Conservation (phyloP, 2,888 invertebrate species). For the Exocentrus adspersus region DNA sequence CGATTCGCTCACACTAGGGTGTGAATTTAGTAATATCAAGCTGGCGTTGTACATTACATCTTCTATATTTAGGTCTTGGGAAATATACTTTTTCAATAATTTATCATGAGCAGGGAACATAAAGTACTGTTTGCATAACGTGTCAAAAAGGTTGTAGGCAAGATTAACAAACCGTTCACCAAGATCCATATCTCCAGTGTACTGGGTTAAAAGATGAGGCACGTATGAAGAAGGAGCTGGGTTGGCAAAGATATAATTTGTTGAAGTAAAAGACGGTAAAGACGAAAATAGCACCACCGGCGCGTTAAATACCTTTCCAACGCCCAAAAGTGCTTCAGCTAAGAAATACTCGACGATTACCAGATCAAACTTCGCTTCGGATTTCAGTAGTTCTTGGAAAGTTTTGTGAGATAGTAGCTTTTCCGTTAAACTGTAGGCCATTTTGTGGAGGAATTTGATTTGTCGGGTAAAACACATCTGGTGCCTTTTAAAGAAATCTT, state of each 20-base stretch:
- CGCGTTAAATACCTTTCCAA: slow-evolving; percentile 53
- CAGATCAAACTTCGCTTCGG: slow-evolving; percentile 57
- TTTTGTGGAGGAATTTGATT: slow-evolving; percentile 11
- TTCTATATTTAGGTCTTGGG: slow-evolving; percentile 41
- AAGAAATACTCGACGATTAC: slow-evolving; percentile 63
- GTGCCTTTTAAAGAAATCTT: slow-evolving; percentile 13
- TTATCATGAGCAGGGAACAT: slow-evolving; percentile 43
- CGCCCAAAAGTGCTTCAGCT: slow-evolving; percentile 62
- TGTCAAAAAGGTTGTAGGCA: slow-evolving; percentile 54
- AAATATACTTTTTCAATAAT: slow-evolving; percentile 46
- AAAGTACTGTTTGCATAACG: slow-evolving; percentile 43
- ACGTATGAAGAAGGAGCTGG: slow-evolving; percentile 59
- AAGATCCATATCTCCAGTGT: slow-evolving; percentile 64
- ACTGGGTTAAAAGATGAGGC: slow-evolving; percentile 63
- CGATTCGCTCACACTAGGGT: slow-evolving; percentile 65
- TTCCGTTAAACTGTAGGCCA: slow-evolving; percentile 45
- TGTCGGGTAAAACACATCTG: slow-evolving; percentile 13
- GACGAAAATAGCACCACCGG: slow-evolving; percentile 59
- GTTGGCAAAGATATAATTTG: slow-evolving; percentile 64
- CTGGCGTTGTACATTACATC: slow-evolving; percentile 50
- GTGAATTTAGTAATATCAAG: slow-evolving; percentile 57
- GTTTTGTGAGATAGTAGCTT: slow-evolving; percentile 55
- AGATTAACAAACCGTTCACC: slow-evolving; percentile 66
- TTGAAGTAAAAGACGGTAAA: slow-evolving; percentile 59
- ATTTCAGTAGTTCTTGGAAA: slow-evolving; percentile 54